Percentiles rank a stretch among this genome's conserved stretches.
These are phyloP conservation scores for Tangara arthus DNA, from an alignment of 2,797 vertebrate species.

Conservation along the genomic window DNA sequence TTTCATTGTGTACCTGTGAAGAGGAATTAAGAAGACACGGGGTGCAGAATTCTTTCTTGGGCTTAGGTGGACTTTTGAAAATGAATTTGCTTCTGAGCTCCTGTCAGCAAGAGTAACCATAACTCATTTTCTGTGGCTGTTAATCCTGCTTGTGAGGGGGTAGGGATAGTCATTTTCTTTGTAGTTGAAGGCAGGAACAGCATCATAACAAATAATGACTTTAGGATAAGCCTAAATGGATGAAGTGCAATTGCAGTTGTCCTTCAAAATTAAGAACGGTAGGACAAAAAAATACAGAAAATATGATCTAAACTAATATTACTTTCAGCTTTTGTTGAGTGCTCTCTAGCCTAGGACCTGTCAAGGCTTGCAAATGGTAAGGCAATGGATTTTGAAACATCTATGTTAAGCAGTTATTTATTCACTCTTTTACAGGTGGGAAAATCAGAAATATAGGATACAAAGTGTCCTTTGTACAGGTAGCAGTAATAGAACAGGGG, in stretches of 20 bases:
- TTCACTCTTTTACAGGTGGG: background rate
- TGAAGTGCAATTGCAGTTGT: conserved; percentile 48
- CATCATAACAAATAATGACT: conserved; percentile 64
- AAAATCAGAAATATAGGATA: background rate
- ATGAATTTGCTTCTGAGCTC: conserved; percentile 32
- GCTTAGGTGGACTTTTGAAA: conserved; percentile 47
- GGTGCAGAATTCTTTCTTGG: background rate
- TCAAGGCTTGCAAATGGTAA: background rate
- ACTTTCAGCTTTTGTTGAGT: background rate
- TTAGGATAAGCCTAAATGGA: conserved; percentile 59
- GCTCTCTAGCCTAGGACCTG: background rate
- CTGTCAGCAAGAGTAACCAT: conserved; percentile 35
- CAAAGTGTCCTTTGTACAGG: background rate
- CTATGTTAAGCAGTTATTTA: background rate
- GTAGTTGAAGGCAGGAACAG: conserved; percentile 56
- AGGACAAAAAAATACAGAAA: conserved; percentile 9
- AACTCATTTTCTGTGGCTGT: conserved; percentile 52
- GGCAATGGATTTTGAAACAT: background rate
- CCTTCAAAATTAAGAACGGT: conserved; percentile 54
- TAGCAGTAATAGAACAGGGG: background rate
- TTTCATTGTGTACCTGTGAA: background rate
- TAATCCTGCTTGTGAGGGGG: conserved; percentile 53
- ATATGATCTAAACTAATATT: background rate
- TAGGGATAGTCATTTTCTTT: conserved; percentile 52
- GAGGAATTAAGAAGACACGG: background rate